Evolutionary conservation across 2,888 invertebrate genomes (phyloP), one percentile per base, ranked within the genome.

Genomic region (Chymomyza procnemis): DNA sequence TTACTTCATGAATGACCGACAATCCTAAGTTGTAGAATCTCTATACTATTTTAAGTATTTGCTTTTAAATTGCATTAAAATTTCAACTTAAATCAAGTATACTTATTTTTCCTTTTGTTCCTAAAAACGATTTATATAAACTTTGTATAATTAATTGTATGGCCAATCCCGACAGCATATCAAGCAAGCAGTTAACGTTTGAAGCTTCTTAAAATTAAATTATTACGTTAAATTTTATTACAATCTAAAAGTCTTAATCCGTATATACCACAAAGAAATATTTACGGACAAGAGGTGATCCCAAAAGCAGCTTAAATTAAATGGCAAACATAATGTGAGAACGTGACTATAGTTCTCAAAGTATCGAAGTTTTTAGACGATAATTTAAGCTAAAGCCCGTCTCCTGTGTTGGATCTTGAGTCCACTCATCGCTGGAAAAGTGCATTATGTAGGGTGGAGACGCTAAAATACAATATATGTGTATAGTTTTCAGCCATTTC

Each of bases 361-460:
- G 71, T 34, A 87, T 69, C 22, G 69, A 73, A 34, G 72, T 68
- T 58, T 75, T 75, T 4, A 88, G 80, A 52, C 75, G 79, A 68
- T 89, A 90, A 12, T 74, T 77, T 62, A 90, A 72, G 41, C 81
- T 81, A 69, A 91, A 90, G 12, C 91, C 90, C 3, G 82, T 80
- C 67, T 90, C 90, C 6, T 75, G 63, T n/a, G 78, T 54, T 21
- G 67, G 19, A 60, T 89, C 84, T 30, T 75, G 54, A 22, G 85
- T 87, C 41, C 92, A 72, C 62, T 92, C 91, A 85, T 93, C 93
- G 34, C 93, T 93, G 81, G 91, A 91, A 91, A 94, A 94, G 74
- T 92, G 91, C 0, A 94, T 91, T 81, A 92, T 92, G 16, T 94
- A 91, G 0, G 94, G 94, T 0, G 93, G 94, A 0, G 93, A 92